phyloP scores from a whole-genome alignment of 2,113 vertebrate genomes.

The Morphnarchus princeps region DNA sequence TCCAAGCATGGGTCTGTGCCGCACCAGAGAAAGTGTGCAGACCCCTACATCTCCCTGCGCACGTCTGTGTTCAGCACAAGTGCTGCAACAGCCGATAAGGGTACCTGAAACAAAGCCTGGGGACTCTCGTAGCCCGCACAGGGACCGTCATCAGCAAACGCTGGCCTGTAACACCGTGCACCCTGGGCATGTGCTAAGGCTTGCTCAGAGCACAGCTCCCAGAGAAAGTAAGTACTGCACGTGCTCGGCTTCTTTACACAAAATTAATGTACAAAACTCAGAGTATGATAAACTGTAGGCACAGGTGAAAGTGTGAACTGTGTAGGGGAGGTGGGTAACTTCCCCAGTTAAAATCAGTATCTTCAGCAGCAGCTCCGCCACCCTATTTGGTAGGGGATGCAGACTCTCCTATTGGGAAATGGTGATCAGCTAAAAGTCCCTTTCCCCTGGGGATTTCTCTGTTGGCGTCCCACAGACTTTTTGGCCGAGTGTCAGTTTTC shows the following conservation, averaged over 20 bases:
- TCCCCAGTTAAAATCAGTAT: neutral
- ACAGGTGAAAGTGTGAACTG: neutral
- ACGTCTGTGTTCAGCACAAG: neutral
- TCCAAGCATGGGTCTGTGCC: neutral
- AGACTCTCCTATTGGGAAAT: neutral
- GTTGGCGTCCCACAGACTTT: neutral
- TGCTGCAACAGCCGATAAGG: fast-evolving
- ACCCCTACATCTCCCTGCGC: neutral
- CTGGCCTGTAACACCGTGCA: neutral
- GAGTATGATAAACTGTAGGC: neutral
- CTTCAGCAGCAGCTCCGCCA: neutral
- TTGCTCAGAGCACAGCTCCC: neutral
- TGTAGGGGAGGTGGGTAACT: neutral
- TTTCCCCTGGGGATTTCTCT: neutral
- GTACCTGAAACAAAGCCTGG: neutral
- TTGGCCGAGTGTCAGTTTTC: neutral
- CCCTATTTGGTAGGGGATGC: neutral
- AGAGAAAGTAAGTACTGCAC: no score
- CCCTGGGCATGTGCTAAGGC: neutral
- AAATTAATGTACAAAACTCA: neutral
- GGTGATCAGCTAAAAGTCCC: neutral
- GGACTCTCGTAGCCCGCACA: fast-evolving
- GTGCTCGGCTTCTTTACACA: neutral
- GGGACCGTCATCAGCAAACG: fast-evolving
- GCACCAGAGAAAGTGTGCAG: neutral